Conservation (phyloP, 2,888 invertebrate species). For the Pristionchus mayeri region DNA sequence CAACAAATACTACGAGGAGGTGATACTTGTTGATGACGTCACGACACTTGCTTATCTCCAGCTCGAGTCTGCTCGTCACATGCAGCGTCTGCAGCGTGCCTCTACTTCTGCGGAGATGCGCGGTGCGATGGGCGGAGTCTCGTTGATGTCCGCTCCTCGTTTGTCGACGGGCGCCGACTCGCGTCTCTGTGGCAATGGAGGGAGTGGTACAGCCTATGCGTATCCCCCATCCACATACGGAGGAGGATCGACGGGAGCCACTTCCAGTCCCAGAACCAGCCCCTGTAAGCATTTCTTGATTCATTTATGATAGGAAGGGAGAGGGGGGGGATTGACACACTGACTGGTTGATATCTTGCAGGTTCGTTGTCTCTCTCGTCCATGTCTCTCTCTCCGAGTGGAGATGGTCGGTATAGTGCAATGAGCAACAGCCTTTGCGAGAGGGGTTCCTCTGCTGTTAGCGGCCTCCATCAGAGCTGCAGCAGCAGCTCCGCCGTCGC, state of each 20-base stretch:
- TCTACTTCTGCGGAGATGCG: constrained; percentile 27
- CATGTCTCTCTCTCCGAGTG: too few species aligned
- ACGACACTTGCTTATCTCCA: too few species aligned
- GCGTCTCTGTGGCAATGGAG: neutral
- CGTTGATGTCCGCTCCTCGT: neutral
- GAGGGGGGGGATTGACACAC: neutral
- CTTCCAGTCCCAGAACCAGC: constrained; percentile 31
- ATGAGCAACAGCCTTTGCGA: too few species aligned
- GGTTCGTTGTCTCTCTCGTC: too few species aligned
- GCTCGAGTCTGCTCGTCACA: constrained; percentile 8
- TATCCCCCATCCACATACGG: neutral
- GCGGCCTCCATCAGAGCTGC: too few species aligned
- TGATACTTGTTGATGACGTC: too few species aligned
- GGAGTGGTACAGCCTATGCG: neutral
- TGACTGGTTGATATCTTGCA: too few species aligned
- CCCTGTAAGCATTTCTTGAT: neutral
- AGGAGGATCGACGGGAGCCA: neutral
- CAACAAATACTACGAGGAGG: constrained; percentile 48
- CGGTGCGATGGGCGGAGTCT: too few species aligned
- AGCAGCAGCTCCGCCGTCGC: too few species aligned
- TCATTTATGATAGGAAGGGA: too few species aligned
- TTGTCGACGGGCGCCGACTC: neutral
- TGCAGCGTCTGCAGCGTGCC: constrained; percentile 40
- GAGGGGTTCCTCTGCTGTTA: too few species aligned
- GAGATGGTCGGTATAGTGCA: too few species aligned